A percentile compares a stretch with the other conserved stretches of the same genome.
phyloP scores from a whole-genome alignment of 2,888 invertebrate species.

The Lycia hirtaria region DNA sequence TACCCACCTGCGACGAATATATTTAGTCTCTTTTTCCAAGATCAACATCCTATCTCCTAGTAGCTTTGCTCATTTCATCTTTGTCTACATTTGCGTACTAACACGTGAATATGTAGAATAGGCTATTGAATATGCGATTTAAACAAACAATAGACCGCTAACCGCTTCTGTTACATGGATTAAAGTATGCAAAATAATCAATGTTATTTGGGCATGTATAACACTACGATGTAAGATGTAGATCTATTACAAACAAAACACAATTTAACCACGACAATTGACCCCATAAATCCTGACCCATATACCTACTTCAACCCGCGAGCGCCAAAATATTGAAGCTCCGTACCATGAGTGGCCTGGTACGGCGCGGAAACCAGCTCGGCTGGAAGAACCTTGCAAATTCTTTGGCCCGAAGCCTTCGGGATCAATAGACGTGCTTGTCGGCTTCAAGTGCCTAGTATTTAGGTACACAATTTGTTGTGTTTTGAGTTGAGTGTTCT shows the following conservation, averaged over 20 bases:
- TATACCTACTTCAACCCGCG: constrained; percentile 41
- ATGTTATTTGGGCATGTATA: too few relatives aligned
- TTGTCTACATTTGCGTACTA: too few relatives aligned
- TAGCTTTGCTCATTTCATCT: too few relatives aligned
- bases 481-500: constrained; percentile 16
- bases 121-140: too few relatives aligned
- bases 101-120: too few relatives aligned
- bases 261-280: constrained; percentile 38
- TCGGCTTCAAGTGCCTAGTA: background rate
- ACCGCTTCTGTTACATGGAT: too few relatives aligned
- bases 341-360: constrained; percentile 31
- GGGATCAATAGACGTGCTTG: constrained; percentile 66
- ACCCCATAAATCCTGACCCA: constrained; percentile 66
- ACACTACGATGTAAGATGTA: too few relatives aligned
- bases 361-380: constrained; percentile 22
- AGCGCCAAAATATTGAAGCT: constrained; percentile 38
- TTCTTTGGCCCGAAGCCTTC: constrained; percentile 47
- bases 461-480: background rate
- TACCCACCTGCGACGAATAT: constrained; percentile 89
- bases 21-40: background rate
- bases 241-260: too few relatives aligned
- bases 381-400: constrained; percentile 54
- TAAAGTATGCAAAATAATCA: too few relatives aligned
- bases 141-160: too few relatives aligned
- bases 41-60: too few relatives aligned